Evolutionary conservation across 1,140 invertebrate species (phyloP), one percentile per base, ranked within the genome.

Genomic region (Caerostris extrusa): DNA sequence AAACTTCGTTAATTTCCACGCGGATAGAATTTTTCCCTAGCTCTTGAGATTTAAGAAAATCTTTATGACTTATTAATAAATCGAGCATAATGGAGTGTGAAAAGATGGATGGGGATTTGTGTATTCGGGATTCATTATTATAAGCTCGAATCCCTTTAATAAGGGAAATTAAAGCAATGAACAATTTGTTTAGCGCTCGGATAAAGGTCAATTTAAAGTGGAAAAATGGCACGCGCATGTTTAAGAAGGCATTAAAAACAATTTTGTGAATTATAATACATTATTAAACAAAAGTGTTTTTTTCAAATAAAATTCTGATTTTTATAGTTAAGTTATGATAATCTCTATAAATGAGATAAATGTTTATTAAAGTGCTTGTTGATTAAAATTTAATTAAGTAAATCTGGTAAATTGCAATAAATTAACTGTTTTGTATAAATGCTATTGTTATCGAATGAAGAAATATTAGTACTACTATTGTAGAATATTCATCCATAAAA

Each of bases 1-100:
- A 34, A 77, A 77, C 71, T 77, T 77, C 71, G 71, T 77, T 77
- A 77, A 77, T 77, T 77, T 77, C 71, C 71, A 77, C 34, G 71
- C 34, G 71, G 71, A 77, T 77, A 77, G 71, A 53, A 77, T 77
- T 77, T 77, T 77, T 77, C 71, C 50, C 19, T 50, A 8, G 71
- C 71, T 77, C 71, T 53, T 50, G 34, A 77, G 71, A 77, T 77
- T 77, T 77, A 53, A 12, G 71, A 50, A 77, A 77, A 77, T 77
- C 71, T 77, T 77, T 77, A 77, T 77, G 71, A 77, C 71, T 77
- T 77, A 77, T 77, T 77, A 77, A 77, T 77, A 77, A 77, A 77
- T 77, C 71, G 71, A 77, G 71, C 8, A 77, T 77, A 77, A 77
- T 77, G 71, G 71, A 77, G 71, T 77, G 71, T 77, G 71, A 77